Evolutionary conservation across 2,888 invertebrate genomes (phyloP).

Genomic region (Spisula subtruncata): DNA sequence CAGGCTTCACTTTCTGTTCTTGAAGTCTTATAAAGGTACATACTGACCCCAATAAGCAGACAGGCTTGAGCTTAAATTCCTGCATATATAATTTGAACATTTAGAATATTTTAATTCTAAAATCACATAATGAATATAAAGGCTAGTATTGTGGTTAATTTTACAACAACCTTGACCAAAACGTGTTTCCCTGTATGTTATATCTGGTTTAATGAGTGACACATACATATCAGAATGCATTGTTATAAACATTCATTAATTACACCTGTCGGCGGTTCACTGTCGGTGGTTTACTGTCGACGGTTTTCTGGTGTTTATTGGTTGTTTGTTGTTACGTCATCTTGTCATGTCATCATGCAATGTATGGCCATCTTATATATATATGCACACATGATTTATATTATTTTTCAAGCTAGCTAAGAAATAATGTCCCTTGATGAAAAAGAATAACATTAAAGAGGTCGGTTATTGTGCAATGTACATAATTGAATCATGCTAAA

Average conservation of each 20-base stretch:
- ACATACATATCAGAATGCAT: neutral
- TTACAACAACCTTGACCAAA: too few relatives aligned
- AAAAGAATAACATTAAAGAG: neutral
- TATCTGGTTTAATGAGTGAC: neutral
- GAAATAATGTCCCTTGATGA: neutral
- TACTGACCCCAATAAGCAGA: too few relatives aligned
- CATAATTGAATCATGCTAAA: too few relatives aligned
- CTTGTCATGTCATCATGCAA: neutral
- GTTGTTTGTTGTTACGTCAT: neutral
- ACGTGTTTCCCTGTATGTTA: too few relatives aligned
- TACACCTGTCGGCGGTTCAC: neutral
- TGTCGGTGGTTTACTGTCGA: neutral
- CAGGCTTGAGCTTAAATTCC: too few relatives aligned
- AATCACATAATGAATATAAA: too few relatives aligned
- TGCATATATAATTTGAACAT: too few relatives aligned
- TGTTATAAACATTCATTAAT: neutral
- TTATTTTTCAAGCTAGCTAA: neutral
- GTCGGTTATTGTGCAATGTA: neutral
- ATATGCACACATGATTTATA: neutral
- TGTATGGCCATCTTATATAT: neutral
- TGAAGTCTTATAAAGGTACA: too few relatives aligned
- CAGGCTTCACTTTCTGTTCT: too few relatives aligned
- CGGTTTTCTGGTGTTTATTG: neutral
- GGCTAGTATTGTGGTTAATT: too few relatives aligned
- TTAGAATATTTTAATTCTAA: too few relatives aligned